Conservation (phyloP, 2,888 invertebrate genomes). For the Gisinianus flammeolus region DNA sequence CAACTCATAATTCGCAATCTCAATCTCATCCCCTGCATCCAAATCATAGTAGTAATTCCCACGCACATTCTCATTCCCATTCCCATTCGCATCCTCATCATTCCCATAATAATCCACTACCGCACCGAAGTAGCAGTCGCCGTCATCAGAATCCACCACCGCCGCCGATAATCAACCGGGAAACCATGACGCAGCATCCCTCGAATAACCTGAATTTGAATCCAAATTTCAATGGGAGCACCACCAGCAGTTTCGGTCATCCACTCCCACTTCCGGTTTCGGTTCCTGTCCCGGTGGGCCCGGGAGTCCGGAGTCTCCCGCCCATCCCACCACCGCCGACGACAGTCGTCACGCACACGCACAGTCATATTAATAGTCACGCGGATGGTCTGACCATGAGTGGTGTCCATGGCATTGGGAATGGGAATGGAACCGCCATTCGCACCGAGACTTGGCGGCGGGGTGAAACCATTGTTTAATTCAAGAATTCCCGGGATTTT, state of each 20-base stretch:
- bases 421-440: conserved; percentile 27
- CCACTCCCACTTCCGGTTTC: conserved; percentile 6
- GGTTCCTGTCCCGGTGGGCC: not conserved
- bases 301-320: not conserved
- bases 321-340: conserved; percentile 26
- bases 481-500: not conserved
- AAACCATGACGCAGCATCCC: not conserved
- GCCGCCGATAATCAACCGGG: not conserved
- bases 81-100: too few species aligned
- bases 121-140: not conserved
- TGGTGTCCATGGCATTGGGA: conserved; percentile 17
- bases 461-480: conserved; percentile 56
- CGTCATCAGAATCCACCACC: not conserved
- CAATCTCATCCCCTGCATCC: not conserved
- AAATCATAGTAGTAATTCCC: too few species aligned
- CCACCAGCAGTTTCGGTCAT: not conserved
- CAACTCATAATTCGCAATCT: not conserved
- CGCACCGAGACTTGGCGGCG: conserved; percentile 57
- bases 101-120: too few species aligned
- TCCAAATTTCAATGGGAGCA: not conserved
- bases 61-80: too few species aligned
- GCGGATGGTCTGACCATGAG: too few species aligned
- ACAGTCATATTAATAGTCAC: conserved; percentile 41
- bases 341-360: conserved; percentile 8
- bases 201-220: not conserved